Evolutionary conservation across 2,797 vertebrate species (phyloP), one percentile per base, ranked within the genome.

Genomic region (Diglossa cyanea): DNA sequence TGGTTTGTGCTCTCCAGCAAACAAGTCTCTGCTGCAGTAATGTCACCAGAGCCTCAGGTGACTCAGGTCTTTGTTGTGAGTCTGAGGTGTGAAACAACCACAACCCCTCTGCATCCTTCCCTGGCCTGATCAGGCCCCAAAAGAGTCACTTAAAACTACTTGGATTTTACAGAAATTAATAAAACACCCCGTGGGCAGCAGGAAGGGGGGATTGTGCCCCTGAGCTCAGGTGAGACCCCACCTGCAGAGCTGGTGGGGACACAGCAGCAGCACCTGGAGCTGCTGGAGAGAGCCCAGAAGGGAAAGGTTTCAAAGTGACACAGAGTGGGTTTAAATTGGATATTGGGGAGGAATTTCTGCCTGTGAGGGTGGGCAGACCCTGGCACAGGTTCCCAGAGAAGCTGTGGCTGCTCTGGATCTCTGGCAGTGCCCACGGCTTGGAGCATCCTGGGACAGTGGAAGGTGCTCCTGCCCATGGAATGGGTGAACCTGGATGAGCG

Each of bases 311-410:
- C 35, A 5, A 10, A 62, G 3, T 42, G 10, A 4, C 30, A 35
- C 11, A 13, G 48, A 5, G 7, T 2, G 17, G 35, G 12, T 12
- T 11, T 16, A 31, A 16, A 10, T 8, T 0, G 37, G 42, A 28
- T 50, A 16, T 8, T 0, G 1, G n/a, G 18, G 9, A 24, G 57
- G 14, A 28, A 50, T 40, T 40, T 4, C 1, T 31, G 28, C 3
- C 31, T 26, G 21, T 0, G 5, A 40, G 7, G 35, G 14, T 10
- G 17, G 17, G 0, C 0, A 40, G 17, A 30, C 30, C 30, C 54
- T 39, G 72, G 45, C 47, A 68, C 53, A 39, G 63, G 39, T 39
- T 14, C 39, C 39, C 39, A 16, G 39, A 40, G 13, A 7, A 40
- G 39, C 71, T 42, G 53, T 11, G 53, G 23, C 45, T 75, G 26